Percentiles rank a stretch among this genome's conserved stretches.
These are phyloP conservation scores for Mustela lutreola DNA, from an alignment of 2,113 vertebrate species.

Conservation along the genomic window DNA sequence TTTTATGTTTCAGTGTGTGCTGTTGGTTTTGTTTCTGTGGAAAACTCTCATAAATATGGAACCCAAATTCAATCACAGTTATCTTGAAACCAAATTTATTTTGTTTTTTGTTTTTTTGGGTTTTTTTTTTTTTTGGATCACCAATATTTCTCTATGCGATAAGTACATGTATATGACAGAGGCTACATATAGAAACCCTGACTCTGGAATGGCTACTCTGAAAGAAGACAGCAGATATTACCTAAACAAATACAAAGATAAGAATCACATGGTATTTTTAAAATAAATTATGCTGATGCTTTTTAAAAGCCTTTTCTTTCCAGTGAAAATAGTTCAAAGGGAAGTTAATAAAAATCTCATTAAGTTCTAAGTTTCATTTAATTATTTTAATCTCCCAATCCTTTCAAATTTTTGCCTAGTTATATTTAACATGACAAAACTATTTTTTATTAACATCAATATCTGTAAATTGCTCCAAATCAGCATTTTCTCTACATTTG, in stretches of 20 bases:
- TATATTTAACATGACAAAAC: slow-evolving; percentile 48
- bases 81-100: neutral
- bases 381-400: neutral
- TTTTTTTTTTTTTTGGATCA: neutral
- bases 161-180: neutral
- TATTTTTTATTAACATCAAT: slow-evolving; percentile 49
- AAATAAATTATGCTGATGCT: neutral
- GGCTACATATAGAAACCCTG: neutral
- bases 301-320: neutral
- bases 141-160: neutral
- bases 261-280: neutral
- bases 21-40: neutral
- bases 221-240: neutral
- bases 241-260: neutral
- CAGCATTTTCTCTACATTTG: neutral
- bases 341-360: neutral
- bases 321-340: slow-evolving; percentile 46
- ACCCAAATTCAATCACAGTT: neutral
- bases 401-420: neutral
- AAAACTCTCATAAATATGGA: neutral
- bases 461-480: slow-evolving; percentile 42
- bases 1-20: neutral
- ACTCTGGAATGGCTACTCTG: neutral
- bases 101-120: neutral
- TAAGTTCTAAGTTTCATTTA: neutral